Base-by-base conservation (phyloP, 2,888 invertebrate genomes). In the Eudasyphora cyanicolor region DNA sequence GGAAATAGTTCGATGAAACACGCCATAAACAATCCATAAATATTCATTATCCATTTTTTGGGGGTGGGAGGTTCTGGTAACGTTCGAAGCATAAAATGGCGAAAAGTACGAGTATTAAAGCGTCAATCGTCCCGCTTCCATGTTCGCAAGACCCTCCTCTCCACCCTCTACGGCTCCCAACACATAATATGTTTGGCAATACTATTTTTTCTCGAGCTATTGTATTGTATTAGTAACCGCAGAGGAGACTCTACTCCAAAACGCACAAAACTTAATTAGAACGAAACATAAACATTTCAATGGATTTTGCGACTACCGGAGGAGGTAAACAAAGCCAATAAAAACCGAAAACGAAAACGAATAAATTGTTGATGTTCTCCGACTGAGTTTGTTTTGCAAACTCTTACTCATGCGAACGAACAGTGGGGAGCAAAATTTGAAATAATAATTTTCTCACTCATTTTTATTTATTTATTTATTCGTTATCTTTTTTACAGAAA, bases 201-300 rank as follows among this genome's bases (percentile, higher is more conserved):
- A n/a, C n/a, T n/a, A n/a, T n/a, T n/a, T n/a, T n/a, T n/a, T n/a
- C n/a, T n/a, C n/a, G n/a, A n/a, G n/a, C n/a, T n/a, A n/a, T n/a
- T n/a, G n/a, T n/a, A n/a, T n/a, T n/a, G n/a, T n/a, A n/a, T n/a
- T n/a, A n/a, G 14, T 32, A 32, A 62, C 17, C 57, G 14, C 57
- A 54, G 24, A 45, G 45, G 14, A n/a, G n/a, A n/a, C n/a, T n/a
- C n/a, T n/a, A n/a, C 45, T 45, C 45, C 45, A 19, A 60, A 60
- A 32, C 57, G 27, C 24, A 57, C 14, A 24, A 62, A 62, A 62
- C 62, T 62, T 62, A 62, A 62, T 62, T 62, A 62, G 32, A 62
- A 62, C 35, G n/a, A 17, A 62, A 35, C 35, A 62, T 62, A 62
- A 62, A 62, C 62, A 62, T 62, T 62, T 62, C 62, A 62, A 62